Evolutionary conservation across 2,113 vertebrate genomes (phyloP).

Genomic region (Corythornis cristatus): DNA sequence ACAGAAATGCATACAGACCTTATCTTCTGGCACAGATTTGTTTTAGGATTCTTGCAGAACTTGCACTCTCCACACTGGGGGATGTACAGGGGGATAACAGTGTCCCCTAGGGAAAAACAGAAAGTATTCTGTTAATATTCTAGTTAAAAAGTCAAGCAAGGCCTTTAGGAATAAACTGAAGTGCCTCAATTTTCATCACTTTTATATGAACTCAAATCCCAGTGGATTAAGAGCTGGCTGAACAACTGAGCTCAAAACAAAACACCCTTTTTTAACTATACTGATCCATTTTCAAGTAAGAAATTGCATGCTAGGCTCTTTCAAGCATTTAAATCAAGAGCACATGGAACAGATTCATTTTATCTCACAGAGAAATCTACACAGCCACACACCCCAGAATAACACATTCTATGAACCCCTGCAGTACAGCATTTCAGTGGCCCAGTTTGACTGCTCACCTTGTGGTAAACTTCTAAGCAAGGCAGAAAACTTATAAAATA

Average conservation of each 20-base stretch:
- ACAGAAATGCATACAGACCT: conserved; percentile 70
- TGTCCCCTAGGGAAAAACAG: conserved; percentile 74
- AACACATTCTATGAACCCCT: neutral
- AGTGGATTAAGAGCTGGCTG: neutral
- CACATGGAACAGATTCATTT: neutral
- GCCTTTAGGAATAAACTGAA: neutral
- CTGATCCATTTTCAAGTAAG: neutral
- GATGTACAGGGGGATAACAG: conserved; percentile 82
- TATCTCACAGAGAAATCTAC: neutral
- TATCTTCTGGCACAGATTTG: conserved; percentile 86
- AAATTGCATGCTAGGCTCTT: neutral
- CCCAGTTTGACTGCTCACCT: neutral
- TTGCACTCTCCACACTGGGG: conserved; percentile 86
- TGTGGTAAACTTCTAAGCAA: neutral
- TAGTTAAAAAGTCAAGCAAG: neutral
- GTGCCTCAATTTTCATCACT: neutral
- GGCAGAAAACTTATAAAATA: neutral
- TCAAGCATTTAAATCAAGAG: neutral
- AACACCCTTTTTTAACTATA: neutral
- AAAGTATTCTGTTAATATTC: neutral
- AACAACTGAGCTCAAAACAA: too few relatives aligned
- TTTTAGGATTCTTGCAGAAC: conserved; percentile 84
- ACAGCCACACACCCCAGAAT: neutral
- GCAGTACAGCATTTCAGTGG: neutral
- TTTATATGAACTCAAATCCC: neutral